A percentile compares a stretch with the other conserved stretches of the same genome.
These are phyloP conservation scores for Sebastiscus tertius DNA, from an alignment of 2,797 vertebrate genomes.

Conservation along the genomic window DNA sequence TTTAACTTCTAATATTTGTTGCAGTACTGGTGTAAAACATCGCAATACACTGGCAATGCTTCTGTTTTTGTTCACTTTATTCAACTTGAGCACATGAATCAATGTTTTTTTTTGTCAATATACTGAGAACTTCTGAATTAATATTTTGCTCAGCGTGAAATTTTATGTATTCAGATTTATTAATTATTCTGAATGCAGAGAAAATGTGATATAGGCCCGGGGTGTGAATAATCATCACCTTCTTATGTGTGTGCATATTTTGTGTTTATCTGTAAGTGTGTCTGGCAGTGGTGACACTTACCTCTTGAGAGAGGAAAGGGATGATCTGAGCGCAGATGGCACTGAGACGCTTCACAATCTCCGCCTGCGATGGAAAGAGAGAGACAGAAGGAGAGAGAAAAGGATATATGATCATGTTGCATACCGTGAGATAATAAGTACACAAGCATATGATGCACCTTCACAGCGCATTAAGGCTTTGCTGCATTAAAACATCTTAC, in stretches of 20 bases:
- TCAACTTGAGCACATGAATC: neutral
- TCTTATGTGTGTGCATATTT: slow-evolving; percentile 25
- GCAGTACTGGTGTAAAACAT: neutral
- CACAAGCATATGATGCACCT: slow-evolving; percentile 49
- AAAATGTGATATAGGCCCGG: neutral
- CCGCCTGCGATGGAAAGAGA: slow-evolving; percentile 84
- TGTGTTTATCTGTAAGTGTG: slow-evolving; percentile 29
- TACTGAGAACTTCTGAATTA: neutral
- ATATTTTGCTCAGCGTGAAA: neutral
- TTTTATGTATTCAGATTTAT: neutral
- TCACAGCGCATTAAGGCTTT: slow-evolving; percentile 50
- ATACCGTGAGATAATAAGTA: slow-evolving; percentile 37
- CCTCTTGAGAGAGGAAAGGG: slow-evolving; percentile 99
- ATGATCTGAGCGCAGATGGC: slow-evolving; percentile 99
- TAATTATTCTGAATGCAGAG: neutral
- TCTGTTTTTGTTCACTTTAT: neutral
- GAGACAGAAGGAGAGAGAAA: slow-evolving; percentile 28
- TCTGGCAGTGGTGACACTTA: slow-evolving; percentile 83
- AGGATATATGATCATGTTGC: slow-evolving; percentile 43
- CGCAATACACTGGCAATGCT: neutral
- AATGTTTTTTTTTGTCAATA: neutral
- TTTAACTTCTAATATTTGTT: neutral
- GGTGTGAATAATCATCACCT: slow-evolving; percentile 7
- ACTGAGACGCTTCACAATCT: slow-evolving; percentile 97
- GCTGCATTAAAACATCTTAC: slow-evolving; percentile 40